These are phyloP conservation scores for Hyppa rectilinea DNA, from an alignment of 2,888 invertebrate genomes.

Conservation along the genomic window DNA sequence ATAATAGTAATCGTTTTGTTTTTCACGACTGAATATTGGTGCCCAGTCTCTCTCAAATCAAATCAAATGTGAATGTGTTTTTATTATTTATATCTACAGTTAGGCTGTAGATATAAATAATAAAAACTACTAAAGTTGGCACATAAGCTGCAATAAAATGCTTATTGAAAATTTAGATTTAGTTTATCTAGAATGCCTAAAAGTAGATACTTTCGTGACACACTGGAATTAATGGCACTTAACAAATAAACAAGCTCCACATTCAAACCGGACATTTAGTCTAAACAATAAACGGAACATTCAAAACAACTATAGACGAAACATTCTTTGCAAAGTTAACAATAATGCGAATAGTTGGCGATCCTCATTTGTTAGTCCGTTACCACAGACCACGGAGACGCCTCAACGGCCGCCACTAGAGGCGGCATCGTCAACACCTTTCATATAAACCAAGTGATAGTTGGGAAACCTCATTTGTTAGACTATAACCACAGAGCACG, in stretches of 20 bases:
- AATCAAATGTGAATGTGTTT: too few species aligned
- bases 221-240: background rate
- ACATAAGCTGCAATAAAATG: background rate
- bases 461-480: background rate
- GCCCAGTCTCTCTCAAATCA: too few species aligned
- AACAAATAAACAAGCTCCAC: slow-evolving; percentile 42
- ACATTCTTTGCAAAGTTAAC: slow-evolving; percentile 51
- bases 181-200: background rate
- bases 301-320: slow-evolving; percentile 55
- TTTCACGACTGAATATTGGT: background rate
- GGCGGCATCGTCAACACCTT: background rate
- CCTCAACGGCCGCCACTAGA: background rate
- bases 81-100: too few species aligned
- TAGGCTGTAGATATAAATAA: background rate
- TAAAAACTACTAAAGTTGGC: background rate
- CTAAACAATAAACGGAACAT: slow-evolving; percentile 56
- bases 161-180: too few species aligned
- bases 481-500: background rate
- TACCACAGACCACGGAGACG: background rate
- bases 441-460: background rate
- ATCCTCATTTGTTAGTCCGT: slow-evolving; percentile 74
- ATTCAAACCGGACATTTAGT: slow-evolving; percentile 30
- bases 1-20: slow-evolving; percentile 8
- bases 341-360: slow-evolving; percentile 76
- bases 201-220: background rate